These are phyloP conservation scores for Erethizon dorsatum DNA, from an alignment of 2,797 vertebrate species.

Conservation along the genomic window DNA sequence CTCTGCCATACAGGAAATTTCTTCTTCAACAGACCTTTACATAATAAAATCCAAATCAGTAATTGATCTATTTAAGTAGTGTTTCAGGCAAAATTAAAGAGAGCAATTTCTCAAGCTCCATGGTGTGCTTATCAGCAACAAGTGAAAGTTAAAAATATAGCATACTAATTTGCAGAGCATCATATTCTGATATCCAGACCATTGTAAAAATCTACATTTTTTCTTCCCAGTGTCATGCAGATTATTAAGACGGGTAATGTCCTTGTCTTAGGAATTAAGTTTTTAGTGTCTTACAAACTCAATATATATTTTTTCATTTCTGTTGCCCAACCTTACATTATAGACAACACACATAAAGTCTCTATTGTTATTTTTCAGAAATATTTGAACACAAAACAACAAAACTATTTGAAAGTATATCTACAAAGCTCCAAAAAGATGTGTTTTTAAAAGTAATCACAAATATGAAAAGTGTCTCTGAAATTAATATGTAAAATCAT, in stretches of 20 bases:
- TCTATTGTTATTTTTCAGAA: neutral
- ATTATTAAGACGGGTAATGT: slow-evolving; percentile 47
- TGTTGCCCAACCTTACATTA: neutral
- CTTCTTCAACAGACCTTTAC: slow-evolving; percentile 38
- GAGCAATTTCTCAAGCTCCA: slow-evolving; percentile 56
- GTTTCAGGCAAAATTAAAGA: slow-evolving; percentile 77
- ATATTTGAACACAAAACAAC: neutral
- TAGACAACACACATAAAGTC: neutral
- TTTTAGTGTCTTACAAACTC: slow-evolving; percentile 61
- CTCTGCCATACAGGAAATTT: slow-evolving; percentile 48
- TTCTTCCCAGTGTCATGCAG: slow-evolving; percentile 6
- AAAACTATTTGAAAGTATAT: neutral
- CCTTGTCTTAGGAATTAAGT: slow-evolving; percentile 30
- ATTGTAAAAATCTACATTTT: slow-evolving; percentile 23
- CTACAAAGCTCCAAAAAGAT: neutral
- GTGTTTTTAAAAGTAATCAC: neutral
- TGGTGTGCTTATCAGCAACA: slow-evolving; percentile 45
- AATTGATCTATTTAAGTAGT: slow-evolving; percentile 63
- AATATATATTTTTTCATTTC: neutral
- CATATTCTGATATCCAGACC: slow-evolving; percentile 25
- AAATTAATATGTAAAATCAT: slow-evolving; percentile 28
- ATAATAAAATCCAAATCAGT: slow-evolving; percentile 73
- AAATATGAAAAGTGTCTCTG: neutral
- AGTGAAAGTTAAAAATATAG: slow-evolving; percentile 67
- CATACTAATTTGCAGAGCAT: neutral